Base-by-base conservation (phyloP, 2,797 vertebrate genomes). In the Coracias cyanogaster region DNA sequence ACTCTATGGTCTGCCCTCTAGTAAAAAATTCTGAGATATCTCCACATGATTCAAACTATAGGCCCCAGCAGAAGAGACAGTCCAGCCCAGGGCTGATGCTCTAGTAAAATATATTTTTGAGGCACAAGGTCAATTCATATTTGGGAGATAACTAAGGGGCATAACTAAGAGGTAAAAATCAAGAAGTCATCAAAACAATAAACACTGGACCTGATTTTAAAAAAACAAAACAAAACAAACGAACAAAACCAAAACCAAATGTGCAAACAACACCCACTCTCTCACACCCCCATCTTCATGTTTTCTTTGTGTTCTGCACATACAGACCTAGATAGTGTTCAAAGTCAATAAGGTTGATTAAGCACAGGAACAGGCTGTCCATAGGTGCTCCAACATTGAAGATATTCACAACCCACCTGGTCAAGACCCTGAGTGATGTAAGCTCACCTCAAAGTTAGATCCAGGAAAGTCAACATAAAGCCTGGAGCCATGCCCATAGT, bases 241-340 rank as follows among this genome's bases (percentile, higher is more conserved):
- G 13, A 43, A 43, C 41, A 43, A 43, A 43, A 43, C 41, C 41
- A 43, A 43, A 43, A 43, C 12, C 41, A 65, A 62, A 37, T 1
- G 1, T 11, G 21, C n/a, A 69, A 46, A 46, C 1, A 55, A 11
- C 9, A 46, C 4, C 15, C 6, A 45, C 4, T 2, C 7, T 1
- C 21, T 39, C 35, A 29, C 15, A 41, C 6, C 3, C 2, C 11
- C 18, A 4, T 9, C 35, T 41, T 66, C 24, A n/a, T 0, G 1
- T 52, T 52, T 58, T 31, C 18, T 69, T 72, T 66, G 6, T 52
- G 24, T 8, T 84, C 57, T 61, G 37, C 51, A 17, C 26, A 65
- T 16, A 58, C 62, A 89, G 24, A 29, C 21, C 8, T 21, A 8
- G 45, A 29, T 4, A 29, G 10, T 16, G 2, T 3, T 7, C 72